Conservation (phyloP, 2,888 invertebrate species). For the Rhagonycha lutea region DNA sequence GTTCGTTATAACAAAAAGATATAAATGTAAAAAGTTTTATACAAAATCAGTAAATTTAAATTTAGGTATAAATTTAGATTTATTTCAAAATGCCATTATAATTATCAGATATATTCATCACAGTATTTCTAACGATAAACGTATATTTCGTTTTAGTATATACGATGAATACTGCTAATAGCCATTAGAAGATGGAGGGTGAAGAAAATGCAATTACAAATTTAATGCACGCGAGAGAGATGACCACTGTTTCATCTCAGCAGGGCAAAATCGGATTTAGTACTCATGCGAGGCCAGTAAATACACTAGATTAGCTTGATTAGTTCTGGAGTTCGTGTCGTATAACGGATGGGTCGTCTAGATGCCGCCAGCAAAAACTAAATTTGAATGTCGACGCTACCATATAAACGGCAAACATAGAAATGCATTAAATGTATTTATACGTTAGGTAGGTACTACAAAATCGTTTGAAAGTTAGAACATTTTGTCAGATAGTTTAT, state of each 20-base stretch:
- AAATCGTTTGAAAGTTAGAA: neutral
- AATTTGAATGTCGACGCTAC: slow-evolving; percentile 39
- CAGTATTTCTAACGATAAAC: slow-evolving; percentile 15
- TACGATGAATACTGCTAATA: slow-evolving; percentile 31
- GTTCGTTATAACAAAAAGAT: neutral
- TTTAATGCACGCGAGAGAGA: slow-evolving; percentile 31
- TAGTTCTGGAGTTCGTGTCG: slow-evolving; percentile 46
- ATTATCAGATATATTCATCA: slow-evolving; percentile 13
- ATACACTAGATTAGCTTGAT: slow-evolving; percentile 51
- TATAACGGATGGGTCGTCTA: slow-evolving; percentile 33
- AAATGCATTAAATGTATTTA: neutral
- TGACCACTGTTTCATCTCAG: slow-evolving; percentile 37
- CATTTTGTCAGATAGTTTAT: neutral
- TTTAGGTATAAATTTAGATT: neutral
- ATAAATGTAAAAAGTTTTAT: neutral
- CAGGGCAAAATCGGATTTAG: slow-evolving; percentile 44
- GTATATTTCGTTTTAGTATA: neutral
- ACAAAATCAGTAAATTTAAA: neutral
- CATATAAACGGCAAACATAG: slow-evolving; percentile 19
- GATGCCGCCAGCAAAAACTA: slow-evolving; percentile 37
- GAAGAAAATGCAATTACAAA: slow-evolving; percentile 31
- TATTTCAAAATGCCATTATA: slow-evolving; percentile 3
- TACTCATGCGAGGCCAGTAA: slow-evolving; percentile 48
- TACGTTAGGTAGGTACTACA: neutral
- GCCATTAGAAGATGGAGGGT: slow-evolving; percentile 29